These are phyloP conservation scores for Cynaeus angustus DNA, from an alignment of 2,888 invertebrate genomes.

Conservation along the genomic window DNA sequence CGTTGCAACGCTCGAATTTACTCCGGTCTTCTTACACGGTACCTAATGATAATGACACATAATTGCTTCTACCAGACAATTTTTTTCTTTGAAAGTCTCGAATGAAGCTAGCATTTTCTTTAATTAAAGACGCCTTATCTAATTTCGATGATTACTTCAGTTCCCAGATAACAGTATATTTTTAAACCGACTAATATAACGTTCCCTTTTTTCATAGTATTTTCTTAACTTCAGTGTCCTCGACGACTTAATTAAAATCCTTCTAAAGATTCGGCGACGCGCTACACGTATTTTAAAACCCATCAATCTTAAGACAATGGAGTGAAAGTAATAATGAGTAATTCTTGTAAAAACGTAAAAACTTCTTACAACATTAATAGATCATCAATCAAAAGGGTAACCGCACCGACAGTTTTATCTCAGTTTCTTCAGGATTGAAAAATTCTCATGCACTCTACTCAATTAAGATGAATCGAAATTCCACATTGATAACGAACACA, in stretches of 20 bases:
- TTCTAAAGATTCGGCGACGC: too few species aligned
- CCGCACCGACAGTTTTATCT: conserved; percentile 16
- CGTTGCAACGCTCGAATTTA: neutral
- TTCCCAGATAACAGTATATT: too few species aligned
- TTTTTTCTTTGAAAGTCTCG: conserved; percentile 22
- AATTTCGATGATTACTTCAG: neutral
- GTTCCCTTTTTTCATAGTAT: too few species aligned
- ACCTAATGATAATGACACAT: neutral
- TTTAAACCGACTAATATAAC: too few species aligned
- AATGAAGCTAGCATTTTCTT: conserved; percentile 11
- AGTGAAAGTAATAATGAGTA: conserved; percentile 29
- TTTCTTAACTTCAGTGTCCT: too few species aligned
- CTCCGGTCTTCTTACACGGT: neutral
- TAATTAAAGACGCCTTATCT: neutral
- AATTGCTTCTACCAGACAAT: conserved; percentile 5
- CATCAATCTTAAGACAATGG: neutral
- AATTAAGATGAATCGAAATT: conserved; percentile 13
- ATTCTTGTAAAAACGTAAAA: conserved; percentile 31
- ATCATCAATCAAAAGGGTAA: conserved; percentile 34
- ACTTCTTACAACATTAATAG: conserved; percentile 33
- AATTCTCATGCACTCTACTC: neutral
- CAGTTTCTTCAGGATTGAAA: conserved; percentile 7
- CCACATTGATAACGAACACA: conserved; percentile 19
- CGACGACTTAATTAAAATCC: too few species aligned
- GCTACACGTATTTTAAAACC: too few species aligned